Evolutionary conservation across 2,888 invertebrate genomes (phyloP), one percentile per base, ranked within the genome.

Genomic region (Philereme transversata): DNA sequence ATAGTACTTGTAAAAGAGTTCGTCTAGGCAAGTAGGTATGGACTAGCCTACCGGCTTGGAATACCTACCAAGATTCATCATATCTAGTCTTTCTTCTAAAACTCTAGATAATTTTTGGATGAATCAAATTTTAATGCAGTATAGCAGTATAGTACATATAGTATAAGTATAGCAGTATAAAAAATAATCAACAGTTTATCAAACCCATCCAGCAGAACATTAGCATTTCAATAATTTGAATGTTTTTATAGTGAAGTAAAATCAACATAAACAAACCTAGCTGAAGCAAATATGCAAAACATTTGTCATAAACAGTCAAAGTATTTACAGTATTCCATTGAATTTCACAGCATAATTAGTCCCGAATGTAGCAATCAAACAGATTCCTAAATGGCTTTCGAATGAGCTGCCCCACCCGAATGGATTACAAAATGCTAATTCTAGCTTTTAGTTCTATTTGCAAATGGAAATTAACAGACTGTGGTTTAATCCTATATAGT

Each of bases 361-460:
- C 77, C 76, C 74, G 78, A 75, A 72, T 77, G 74, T 77, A 73
- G 79, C 75, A 82, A 83, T 82, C 82, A 83, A 83, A 82, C 77
- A 69, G 82, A 78, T 78, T 83, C 78, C 76, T 73, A 74, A 83
- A 83, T 82, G 77, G 83, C 82, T 80, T 82, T 79, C 71, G 74
- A 83, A 79, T 79, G 78, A 83, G 78, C 67, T 69, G 74, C 72
- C 70, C 71, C 70, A 71, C 72, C 78, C 74, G 68, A 78, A 74
- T 76, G 83, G 81, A 84, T 86, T 79, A 79, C 78, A 76, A 40
- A 76, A 82, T 86, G 86, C 82, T 84, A 87, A 87, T 88, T 75
- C 74, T 72, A 73, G 86, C 87, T 86, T 87, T 86, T 81, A 84
- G 86, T 80, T 80, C 81, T 82, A 85, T 84, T 87, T 83, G 84